Conservation (phyloP, 2,797 vertebrate genomes). For the Sternotherus odoratus region DNA sequence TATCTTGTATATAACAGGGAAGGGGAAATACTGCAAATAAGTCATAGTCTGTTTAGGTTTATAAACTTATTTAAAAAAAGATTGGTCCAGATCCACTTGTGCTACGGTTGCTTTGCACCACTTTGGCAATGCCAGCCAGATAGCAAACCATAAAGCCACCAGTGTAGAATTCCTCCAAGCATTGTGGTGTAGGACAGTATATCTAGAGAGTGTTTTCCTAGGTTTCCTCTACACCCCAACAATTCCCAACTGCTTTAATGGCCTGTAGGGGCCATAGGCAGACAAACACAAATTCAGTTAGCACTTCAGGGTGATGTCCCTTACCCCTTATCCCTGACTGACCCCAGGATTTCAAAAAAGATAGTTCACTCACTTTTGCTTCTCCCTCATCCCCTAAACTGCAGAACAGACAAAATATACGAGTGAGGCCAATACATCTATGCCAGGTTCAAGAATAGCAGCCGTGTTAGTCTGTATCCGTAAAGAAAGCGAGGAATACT, state of each 20-base stretch:
- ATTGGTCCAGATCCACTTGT: not conserved
- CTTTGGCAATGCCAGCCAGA: not conserved
- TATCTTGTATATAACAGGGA: not conserved
- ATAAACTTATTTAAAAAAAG: not conserved
- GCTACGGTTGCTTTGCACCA: not conserved
- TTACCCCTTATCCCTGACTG: not conserved
- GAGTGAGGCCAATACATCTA: not conserved
- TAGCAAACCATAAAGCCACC: not conserved
- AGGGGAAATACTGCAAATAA: not conserved
- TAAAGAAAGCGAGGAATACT: no score
- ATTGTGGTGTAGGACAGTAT: not conserved
- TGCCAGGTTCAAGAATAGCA: no score
- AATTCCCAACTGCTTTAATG: not conserved
- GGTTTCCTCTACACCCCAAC: not conserved
- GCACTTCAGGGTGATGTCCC: not conserved
- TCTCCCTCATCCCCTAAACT: not conserved
- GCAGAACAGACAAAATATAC: not conserved
- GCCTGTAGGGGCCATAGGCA: not conserved
- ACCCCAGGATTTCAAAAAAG: not conserved
- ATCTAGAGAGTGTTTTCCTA: not conserved
- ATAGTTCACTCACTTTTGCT: not conserved
- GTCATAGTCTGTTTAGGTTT: not conserved
- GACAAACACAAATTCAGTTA: rapidly evolving
- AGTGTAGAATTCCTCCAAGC: not conserved
- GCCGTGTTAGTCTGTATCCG: no score